These are phyloP conservation scores for Eleutherodactylus coqui DNA, from an alignment of 2,797 vertebrate genomes.

Conservation along the genomic window DNA sequence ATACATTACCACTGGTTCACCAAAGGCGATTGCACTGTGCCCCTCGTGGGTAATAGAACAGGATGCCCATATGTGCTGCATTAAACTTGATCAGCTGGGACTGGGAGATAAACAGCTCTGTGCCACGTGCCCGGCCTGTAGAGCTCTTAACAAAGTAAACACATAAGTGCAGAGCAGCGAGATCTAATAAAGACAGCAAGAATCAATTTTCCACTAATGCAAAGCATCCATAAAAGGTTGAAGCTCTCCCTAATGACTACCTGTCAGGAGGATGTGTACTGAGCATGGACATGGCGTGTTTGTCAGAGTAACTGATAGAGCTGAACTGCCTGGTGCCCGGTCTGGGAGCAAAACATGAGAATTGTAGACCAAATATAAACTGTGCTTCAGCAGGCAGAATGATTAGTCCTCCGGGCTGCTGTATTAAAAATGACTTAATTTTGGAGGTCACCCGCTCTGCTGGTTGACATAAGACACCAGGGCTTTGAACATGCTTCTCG, in stretches of 20 bases:
- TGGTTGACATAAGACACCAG: neutral
- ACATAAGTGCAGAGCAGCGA: neutral
- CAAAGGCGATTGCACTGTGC: neutral
- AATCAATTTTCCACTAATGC: conserved; percentile 38
- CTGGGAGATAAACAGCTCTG: neutral
- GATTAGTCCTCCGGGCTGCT: neutral
- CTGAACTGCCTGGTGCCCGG: neutral
- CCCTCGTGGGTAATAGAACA: neutral
- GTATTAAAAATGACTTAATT: neutral
- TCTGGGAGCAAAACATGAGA: neutral
- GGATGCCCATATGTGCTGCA: neutral
- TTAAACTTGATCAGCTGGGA: neutral
- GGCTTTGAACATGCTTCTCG: neutral
- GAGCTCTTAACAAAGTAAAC: neutral
- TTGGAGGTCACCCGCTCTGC: neutral
- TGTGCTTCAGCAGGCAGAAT: neutral
- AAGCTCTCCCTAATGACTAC: conserved; percentile 21
- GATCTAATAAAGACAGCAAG: conserved; percentile 23
- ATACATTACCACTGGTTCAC: neutral
- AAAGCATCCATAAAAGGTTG: conserved; percentile 41
- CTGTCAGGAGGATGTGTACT: conserved; percentile 42
- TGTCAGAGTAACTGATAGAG: conserved; percentile 36
- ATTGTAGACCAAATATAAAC: neutral
- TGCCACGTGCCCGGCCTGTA: neutral
- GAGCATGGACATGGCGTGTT: conserved; percentile 29